Evolutionary conservation across 2,888 invertebrate species (phyloP).

Genomic region (Marronus borbonicus): DNA sequence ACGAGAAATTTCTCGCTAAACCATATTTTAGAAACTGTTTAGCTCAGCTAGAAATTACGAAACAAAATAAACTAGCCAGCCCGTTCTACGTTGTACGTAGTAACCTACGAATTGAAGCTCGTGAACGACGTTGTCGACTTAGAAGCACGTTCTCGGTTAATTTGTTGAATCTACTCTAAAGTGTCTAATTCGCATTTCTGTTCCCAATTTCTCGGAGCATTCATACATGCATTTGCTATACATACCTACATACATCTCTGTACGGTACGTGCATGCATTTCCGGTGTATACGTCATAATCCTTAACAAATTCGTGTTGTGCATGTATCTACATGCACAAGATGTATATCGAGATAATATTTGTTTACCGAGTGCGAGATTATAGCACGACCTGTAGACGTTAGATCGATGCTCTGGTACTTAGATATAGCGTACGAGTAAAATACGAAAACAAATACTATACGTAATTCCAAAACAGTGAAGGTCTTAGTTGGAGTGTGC

Average conservation of each 20-base stretch:
- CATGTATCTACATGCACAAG: not conserved
- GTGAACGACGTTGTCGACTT: conserved; percentile 5
- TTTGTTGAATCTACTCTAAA: conserved; percentile 48
- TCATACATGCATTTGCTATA: conserved; percentile 1
- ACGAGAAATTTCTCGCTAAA: not conserved
- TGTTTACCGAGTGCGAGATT: not conserved
- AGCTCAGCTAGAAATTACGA: conserved; percentile 39
- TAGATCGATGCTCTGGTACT: not conserved
- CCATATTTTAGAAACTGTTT: conserved; percentile 36
- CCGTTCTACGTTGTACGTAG: not conserved
- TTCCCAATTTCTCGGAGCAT: conserved; percentile 28
- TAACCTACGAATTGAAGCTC: conserved; percentile 1
- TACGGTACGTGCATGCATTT: not conserved
- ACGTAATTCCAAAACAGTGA: too few relatives aligned
- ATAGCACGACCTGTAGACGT: not conserved
- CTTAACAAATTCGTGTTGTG: conserved; percentile 10
- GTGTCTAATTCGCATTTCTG: conserved; percentile 42
- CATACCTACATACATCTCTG: not conserved
- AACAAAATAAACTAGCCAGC: conserved; percentile 41
- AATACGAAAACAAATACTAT: too few relatives aligned
- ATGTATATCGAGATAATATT: conserved; percentile 5
- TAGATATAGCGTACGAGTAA: too few relatives aligned
- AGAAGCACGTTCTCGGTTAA: conserved; percentile 47
- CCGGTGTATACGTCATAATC: not conserved
- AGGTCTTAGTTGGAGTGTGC: too few relatives aligned